Percentiles rank a stretch among this genome's conserved stretches.
Evolutionary conservation across 2,888 invertebrate species (phyloP).

Genomic region (Crocallis elinguaria): DNA sequence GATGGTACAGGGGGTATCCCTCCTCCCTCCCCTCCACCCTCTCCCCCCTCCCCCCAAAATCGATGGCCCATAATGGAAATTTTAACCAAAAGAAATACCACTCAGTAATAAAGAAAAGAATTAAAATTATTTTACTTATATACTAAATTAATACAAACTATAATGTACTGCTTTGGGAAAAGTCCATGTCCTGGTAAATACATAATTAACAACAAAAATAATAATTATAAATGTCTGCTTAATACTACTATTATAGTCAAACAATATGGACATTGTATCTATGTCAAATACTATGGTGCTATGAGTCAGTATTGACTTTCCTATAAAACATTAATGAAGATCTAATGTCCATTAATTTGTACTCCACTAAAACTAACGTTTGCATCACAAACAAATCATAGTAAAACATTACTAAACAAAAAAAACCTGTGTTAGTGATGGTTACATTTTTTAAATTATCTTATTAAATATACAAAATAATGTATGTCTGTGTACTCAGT

Average conservation of each 20-base stretch:
- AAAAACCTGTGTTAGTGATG: no score
- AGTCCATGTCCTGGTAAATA: slow-evolving; percentile 46
- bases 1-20: no score
- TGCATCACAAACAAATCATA: background rate
- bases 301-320: slow-evolving; percentile 6
- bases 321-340: background rate
- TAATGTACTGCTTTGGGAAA: slow-evolving; percentile 20
- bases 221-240: slow-evolving; percentile 52
- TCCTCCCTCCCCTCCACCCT: no score
- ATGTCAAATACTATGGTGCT: slow-evolving; percentile 26
- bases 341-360: background rate
- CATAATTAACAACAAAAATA: slow-evolving; percentile 58
- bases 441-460: no score
- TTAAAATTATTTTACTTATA: slow-evolving; percentile 22
- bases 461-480: slow-evolving; percentile 26
- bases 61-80: no score
- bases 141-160: slow-evolving; percentile 32
- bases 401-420: slow-evolving; percentile 4
- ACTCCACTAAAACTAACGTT: background rate
- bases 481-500: slow-evolving; percentile 56
- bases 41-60: no score
- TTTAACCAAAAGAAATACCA: slow-evolving; percentile 38
- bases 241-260: slow-evolving; percentile 39
- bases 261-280: no score
- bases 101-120: slow-evolving; percentile 32